Conservation (phyloP, 1,140 invertebrate genomes). For the Plodia interpunctella region DNA sequence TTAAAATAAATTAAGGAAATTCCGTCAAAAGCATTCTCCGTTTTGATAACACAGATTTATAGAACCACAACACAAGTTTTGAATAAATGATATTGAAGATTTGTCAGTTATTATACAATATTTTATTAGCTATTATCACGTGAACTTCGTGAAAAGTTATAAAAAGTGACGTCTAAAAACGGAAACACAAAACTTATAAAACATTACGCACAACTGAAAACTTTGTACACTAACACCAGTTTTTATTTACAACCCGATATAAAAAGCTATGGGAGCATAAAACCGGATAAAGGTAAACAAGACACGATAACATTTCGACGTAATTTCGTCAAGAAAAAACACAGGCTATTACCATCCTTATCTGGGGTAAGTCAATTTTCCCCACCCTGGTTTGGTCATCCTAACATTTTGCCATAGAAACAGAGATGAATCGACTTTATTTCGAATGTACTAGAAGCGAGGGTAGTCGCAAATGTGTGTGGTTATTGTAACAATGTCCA, state of each 20-base stretch:
- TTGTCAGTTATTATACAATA: no score
- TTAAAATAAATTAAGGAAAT: no score
- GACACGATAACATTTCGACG: constrained; percentile 57
- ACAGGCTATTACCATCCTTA: constrained; percentile 66
- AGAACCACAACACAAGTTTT: no score
- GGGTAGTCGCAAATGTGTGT: constrained; percentile 17
- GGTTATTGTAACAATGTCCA: constrained; percentile 52
- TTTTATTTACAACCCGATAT: constrained; percentile 5
- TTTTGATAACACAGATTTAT: no score
- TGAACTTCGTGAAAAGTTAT: no score
- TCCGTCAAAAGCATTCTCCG: no score
- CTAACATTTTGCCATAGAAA: not conserved
- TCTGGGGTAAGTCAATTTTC: constrained; percentile 75
- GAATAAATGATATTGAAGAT: no score
- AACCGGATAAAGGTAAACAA: constrained; percentile 68
- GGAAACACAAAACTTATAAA: not conserved
- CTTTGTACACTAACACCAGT: not conserved
- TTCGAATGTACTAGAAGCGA: constrained; percentile 16
- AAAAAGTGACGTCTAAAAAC: no score
- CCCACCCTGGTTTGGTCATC: constrained; percentile 30
- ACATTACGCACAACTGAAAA: constrained; percentile 1
- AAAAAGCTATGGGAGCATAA: constrained; percentile 16
- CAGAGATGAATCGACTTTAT: constrained; percentile 28
- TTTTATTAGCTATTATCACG: no score
- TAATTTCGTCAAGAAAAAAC: constrained; percentile 65